Conservation (phyloP, 2,113 vertebrate genomes). For the Phainopepla nitens region DNA sequence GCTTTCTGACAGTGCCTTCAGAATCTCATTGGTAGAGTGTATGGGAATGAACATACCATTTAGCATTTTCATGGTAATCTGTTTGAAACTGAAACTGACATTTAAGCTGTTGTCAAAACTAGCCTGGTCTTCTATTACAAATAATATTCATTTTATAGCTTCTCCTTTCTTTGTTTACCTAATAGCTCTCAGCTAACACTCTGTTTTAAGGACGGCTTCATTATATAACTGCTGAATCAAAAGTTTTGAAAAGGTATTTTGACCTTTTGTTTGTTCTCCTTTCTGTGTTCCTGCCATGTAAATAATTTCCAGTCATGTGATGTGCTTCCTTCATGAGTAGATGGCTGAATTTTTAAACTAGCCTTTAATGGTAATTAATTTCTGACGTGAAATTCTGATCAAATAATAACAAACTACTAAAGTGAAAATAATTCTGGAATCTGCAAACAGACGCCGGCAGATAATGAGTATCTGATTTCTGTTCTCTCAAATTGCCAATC, state of each 20-base stretch:
- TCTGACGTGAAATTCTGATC: not conserved
- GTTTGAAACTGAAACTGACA: not conserved
- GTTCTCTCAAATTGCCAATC: not conserved
- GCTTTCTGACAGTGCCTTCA: not conserved
- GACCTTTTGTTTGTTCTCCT: not conserved
- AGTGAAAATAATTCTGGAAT: not conserved
- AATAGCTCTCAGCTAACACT: not conserved
- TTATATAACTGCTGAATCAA: not conserved
- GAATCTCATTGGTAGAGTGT: not conserved
- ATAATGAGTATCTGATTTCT: not conserved
- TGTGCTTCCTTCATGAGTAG: fast-evolving
- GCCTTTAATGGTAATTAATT: not conserved
- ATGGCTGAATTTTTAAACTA: not conserved
- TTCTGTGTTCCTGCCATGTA: not conserved
- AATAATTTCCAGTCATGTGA: not conserved
- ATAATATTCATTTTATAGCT: not conserved
- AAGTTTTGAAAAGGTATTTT: not conserved
- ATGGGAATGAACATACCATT: not conserved
- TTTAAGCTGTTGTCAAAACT: not conserved
- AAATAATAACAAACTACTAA: not conserved
- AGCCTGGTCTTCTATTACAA: not conserved
- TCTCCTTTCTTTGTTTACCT: not conserved
- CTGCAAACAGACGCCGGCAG: not conserved
- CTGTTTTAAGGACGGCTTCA: not conserved
- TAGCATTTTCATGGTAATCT: not conserved